Conservation (phyloP, 2,113 vertebrate genomes). For the Syngnathus typhle region DNA sequence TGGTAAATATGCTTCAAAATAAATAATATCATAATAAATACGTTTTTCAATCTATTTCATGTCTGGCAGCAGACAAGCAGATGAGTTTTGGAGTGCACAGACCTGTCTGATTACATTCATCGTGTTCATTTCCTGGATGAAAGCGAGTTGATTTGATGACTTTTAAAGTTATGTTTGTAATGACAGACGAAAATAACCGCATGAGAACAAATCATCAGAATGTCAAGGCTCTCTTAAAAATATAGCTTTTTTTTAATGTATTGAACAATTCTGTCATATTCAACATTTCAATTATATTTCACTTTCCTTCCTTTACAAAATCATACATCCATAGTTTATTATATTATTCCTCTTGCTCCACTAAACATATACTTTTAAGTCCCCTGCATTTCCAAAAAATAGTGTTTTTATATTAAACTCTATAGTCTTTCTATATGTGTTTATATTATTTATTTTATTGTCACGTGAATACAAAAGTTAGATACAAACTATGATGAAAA, state of each 20-base stretch:
- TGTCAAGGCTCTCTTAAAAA: slow-evolving; percentile 8
- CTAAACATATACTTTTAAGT: neutral
- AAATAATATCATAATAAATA: neutral
- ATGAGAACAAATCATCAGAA: slow-evolving; percentile 2
- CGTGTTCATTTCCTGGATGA: neutral
- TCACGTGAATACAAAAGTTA: neutral
- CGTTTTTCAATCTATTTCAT: neutral
- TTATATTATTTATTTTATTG: neutral
- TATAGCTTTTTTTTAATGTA: slow-evolving; percentile 6
- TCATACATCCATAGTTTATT: neutral
- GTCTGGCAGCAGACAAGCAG: neutral
- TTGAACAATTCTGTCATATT: neutral
- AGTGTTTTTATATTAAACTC: neutral
- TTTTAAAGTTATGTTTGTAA: neutral
- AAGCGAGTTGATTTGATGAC: neutral
- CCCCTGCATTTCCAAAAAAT: neutral
- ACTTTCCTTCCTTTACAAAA: neutral
- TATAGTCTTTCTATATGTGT: too few relatives aligned
- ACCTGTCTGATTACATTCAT: slow-evolving; percentile 5
- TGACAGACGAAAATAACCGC: neutral
- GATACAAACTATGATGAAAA: neutral
- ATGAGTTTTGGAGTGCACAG: neutral
- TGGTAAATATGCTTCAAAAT: neutral
- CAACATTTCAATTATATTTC: slow-evolving; percentile 2
- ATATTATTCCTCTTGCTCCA: neutral